Percentiles rank a stretch among this genome's conserved stretches.
Conservation (phyloP, 2,797 vertebrate genomes). For the Pyrocephalus nanus region DNA sequence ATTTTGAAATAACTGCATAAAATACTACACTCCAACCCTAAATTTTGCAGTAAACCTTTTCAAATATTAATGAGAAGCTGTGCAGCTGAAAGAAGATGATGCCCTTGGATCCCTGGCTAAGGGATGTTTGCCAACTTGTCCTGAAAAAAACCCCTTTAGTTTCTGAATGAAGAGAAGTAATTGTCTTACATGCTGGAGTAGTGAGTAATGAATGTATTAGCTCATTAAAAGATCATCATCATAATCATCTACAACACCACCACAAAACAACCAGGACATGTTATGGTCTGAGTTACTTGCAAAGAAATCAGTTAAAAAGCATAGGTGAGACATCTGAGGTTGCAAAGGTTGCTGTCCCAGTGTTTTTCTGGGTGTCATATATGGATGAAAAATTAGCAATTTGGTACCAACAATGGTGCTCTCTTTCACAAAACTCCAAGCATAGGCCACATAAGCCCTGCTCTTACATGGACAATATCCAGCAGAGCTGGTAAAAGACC, state of each 20-base stretch:
- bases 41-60: constrained; percentile 28
- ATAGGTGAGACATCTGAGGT: background rate
- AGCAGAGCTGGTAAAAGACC: background rate
- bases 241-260: background rate
- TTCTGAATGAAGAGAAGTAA: background rate
- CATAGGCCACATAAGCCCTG: background rate
- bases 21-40: background rate
- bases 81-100: background rate
- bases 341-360: no score
- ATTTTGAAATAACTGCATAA: constrained; percentile 54
- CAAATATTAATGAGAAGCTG: constrained; percentile 50
- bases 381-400: background rate
- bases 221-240: background rate
- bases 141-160: background rate
- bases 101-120: constrained; percentile 4
- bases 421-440: background rate
- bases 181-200: background rate
- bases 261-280: background rate
- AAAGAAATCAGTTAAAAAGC: background rate
- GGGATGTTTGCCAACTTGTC: background rate
- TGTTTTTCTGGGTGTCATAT: background rate
- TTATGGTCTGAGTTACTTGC: background rate
- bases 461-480: background rate
- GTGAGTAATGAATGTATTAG: background rate
- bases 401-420: background rate